Percentiles rank a stretch among this genome's conserved stretches.
Evolutionary conservation across 1,140 invertebrate genomes (phyloP).

Genomic region (Cepaea nemoralis): DNA sequence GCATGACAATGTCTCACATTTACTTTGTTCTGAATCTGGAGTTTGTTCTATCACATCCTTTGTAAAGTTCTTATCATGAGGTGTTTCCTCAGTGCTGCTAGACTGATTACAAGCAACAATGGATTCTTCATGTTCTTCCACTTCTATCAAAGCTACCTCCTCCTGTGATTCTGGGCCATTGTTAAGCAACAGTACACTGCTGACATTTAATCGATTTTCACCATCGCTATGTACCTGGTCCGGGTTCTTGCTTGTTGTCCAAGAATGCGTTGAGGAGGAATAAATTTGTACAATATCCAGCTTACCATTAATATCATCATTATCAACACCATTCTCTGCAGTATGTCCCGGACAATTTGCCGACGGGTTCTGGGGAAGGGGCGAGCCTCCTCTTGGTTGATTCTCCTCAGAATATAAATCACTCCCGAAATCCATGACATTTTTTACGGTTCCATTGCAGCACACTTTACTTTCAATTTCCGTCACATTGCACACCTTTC

Average conservation of each 20-base stretch:
- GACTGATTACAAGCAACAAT: not conserved
- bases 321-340: constrained; percentile 7
- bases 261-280: too few relatives aligned
- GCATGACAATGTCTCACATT: not conserved
- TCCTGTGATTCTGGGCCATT: not conserved
- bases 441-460: not conserved
- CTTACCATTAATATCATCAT: not conserved
- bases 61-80: not conserved
- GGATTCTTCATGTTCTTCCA: not conserved
- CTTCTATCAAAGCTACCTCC: not conserved
- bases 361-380: too few relatives aligned
- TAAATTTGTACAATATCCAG: too few relatives aligned
- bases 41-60: not conserved
- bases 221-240: not conserved
- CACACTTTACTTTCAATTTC: not conserved
- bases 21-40: not conserved
- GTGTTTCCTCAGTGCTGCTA: too few relatives aligned
- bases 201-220: not conserved
- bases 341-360: not conserved
- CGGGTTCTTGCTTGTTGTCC: not conserved
- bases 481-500: not conserved
- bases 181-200: not conserved
- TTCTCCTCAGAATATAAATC: too few relatives aligned
- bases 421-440: not conserved
- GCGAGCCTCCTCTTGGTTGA: too few relatives aligned